Base-by-base conservation (phyloP, 2,113 vertebrate species). In the Chelonoidis abingdonii region DNA sequence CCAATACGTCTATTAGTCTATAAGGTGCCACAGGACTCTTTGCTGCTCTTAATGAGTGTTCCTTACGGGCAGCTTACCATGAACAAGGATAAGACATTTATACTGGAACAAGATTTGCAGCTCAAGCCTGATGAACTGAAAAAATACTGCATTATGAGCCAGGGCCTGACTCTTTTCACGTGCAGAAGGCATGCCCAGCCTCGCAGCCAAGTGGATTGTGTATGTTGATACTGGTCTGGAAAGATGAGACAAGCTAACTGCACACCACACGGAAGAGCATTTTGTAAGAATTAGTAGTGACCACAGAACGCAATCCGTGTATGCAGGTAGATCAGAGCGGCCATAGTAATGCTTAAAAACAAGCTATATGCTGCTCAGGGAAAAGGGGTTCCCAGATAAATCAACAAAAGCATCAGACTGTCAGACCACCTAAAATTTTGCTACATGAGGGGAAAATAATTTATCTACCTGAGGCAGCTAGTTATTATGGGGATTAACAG, bases 371-470 rank as follows among this genome's bases (percentile, higher is more conserved):
- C 9, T 89, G 5, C 17, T 22, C 38, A 44, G 54, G 54, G 21
- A 81, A 93, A 79, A 1, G 56, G 35, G 5, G 80, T 44, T 1
- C 24, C 19, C 0, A 87, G 54, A 27, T 0, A 0, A 85, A 78
- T 19, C n/a, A n/a, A 54, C 47, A 9, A 69, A 69, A 87, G 49
- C 56, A 1, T 35, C 13, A 52, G 4, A 76, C 14, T 12, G 13
- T 85, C 22, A n/a, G 27, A 27, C 8, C 19, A 85, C 11, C 9
- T 27, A 38, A 83, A 6, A 13, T 88, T 69, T 27, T 80, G 14
- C 9, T 86, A 5, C 19, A 62, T 10, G 11, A 81, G 6, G 56
- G 59, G 41, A 88, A 47, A 9, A 75, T 19, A n/a, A 44, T 35
- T 5, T 35, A 80, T 1, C 7, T 56, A 9, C 57, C 59, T 56